These are phyloP conservation scores for Meandrina meandrites DNA, from an alignment of 92 coral and sea anemone species.

Conservation along the genomic window DNA sequence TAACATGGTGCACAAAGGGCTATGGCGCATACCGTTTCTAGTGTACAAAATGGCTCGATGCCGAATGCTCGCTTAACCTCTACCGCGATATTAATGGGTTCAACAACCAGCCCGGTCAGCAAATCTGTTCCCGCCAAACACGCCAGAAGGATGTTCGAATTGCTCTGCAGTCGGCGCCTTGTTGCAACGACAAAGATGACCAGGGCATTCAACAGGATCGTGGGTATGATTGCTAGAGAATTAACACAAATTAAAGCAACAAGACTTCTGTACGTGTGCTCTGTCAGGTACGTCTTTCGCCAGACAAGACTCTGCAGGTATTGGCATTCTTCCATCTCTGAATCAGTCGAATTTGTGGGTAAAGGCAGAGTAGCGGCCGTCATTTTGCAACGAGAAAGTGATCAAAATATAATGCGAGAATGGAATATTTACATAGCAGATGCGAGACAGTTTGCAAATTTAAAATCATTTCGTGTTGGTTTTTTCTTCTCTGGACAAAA, in stretches of 20 bases:
- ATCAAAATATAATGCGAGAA: neutral
- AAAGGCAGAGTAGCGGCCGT: too few relatives aligned
- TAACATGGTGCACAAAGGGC: too few relatives aligned
- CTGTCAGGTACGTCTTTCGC: neutral
- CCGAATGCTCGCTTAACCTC: neutral
- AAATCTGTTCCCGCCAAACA: too few relatives aligned
- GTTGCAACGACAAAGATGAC: too few relatives aligned
- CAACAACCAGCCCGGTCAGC: too few relatives aligned
- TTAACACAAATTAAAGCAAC: neutral
- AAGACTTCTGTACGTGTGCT: neutral
- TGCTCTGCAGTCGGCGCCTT: too few relatives aligned
- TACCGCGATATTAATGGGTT: neutral
- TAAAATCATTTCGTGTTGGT: too few relatives aligned
- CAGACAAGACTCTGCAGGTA: neutral
- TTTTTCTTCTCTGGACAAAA: too few relatives aligned
- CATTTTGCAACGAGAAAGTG: neutral
- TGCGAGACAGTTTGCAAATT: too few relatives aligned
- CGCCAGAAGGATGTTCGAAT: too few relatives aligned
- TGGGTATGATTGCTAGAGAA: neutral
- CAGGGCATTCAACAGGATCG: too few relatives aligned
- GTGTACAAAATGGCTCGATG: neutral
- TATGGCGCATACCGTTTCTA: neutral
- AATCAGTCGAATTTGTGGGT: neutral
- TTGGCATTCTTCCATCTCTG: neutral
- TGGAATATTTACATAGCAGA: neutral